Evolutionary conservation across 2,797 vertebrate genomes (phyloP).

Genomic region (Hozukius guyotensis): DNA sequence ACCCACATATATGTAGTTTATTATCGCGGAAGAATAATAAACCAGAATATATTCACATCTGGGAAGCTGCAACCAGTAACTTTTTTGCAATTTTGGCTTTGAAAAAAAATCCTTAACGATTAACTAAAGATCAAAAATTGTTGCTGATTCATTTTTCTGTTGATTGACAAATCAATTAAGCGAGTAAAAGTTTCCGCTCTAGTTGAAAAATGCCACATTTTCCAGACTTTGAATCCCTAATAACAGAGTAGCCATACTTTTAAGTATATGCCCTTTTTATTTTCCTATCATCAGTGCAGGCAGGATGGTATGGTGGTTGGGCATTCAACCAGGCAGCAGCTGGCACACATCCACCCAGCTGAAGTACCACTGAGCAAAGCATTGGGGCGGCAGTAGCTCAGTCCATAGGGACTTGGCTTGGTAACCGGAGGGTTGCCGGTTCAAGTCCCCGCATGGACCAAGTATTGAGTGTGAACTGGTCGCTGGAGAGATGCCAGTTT

Average conservation of each 20-base stretch:
- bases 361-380: slow-evolving; percentile 30
- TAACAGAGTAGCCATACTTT: slow-evolving; percentile 23
- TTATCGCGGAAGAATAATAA: not conserved
- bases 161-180: not conserved
- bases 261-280: slow-evolving; percentile 24
- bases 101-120: not conserved
- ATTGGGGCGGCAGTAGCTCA: too few species aligned
- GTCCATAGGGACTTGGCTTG: too few species aligned
- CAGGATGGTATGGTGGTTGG: slow-evolving; percentile 4
- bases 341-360: slow-evolving; percentile 21
- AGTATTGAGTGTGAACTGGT: too few species aligned
- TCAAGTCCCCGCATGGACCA: too few species aligned
- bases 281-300: slow-evolving; percentile 37
- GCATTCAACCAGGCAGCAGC: slow-evolving; percentile 32
- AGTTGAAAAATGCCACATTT: not conserved
- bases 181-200: not conserved
- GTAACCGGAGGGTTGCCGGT: too few species aligned
- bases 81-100: not conserved
- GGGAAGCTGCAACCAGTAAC: not conserved
- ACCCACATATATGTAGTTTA: not conserved
- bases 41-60: not conserved
- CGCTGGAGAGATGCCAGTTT: too few species aligned
- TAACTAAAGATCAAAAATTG: not conserved
- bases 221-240: slow-evolving; percentile 26
- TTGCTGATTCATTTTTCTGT: not conserved